These are phyloP conservation scores for Callipepla squamata DNA, from an alignment of 2,113 vertebrate genomes.

Conservation along the genomic window DNA sequence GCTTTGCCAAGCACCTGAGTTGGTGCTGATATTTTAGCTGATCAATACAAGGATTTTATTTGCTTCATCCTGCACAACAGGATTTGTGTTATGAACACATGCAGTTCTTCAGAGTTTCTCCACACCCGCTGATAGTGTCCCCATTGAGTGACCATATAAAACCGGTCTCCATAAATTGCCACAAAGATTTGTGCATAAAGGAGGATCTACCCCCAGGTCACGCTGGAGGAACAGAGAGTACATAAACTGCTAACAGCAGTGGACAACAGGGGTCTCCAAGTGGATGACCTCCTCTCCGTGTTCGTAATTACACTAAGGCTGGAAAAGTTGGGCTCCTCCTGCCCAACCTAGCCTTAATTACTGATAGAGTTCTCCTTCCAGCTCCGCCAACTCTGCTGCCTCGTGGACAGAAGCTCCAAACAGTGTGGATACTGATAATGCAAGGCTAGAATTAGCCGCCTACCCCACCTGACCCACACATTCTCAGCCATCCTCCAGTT, in stretches of 20 bases:
- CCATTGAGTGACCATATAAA: not conserved
- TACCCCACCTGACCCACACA: not conserved
- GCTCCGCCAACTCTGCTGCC: not conserved
- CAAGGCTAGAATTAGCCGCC: not conserved
- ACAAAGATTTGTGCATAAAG: not conserved
- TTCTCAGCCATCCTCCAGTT: not conserved
- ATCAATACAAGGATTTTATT: not conserved
- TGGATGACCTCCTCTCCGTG: not conserved
- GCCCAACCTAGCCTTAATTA: not conserved
- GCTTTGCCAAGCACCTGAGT: not conserved
- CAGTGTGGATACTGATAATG: not conserved
- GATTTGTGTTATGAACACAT: not conserved
- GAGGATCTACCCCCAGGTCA: not conserved
- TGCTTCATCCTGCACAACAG: not conserved
- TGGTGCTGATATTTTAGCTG: not conserved
- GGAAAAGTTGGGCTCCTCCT: not conserved
- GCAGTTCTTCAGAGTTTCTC: not conserved
- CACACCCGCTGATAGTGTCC: not conserved
- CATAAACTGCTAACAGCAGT: not conserved
- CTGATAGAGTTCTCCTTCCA: not conserved
- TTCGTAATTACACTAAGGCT: not conserved
- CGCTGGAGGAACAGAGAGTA: accelerated
- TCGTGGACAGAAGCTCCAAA: not conserved
- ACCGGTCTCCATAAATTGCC: not conserved
- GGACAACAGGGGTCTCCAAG: not conserved